Evolutionary conservation across 2,797 vertebrate species (phyloP).

Genomic region (Myoxocephalus aenaeus): DNA sequence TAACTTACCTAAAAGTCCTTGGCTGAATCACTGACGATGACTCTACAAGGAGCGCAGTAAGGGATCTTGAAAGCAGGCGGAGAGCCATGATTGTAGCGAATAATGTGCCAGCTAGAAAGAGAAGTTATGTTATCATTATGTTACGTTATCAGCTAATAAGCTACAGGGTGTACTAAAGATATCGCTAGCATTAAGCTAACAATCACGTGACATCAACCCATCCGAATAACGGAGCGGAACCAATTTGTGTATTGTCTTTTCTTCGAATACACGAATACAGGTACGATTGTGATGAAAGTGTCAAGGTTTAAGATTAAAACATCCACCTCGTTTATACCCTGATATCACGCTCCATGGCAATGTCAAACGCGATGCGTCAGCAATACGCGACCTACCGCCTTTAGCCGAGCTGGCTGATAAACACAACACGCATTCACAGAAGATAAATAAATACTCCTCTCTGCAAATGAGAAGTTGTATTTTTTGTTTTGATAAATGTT

Average conservation of each 20-base stretch:
- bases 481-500: not conserved
- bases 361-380: constrained; percentile 72
- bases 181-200: not conserved
- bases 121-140: not conserved
- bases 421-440: not conserved
- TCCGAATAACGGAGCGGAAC: not conserved
- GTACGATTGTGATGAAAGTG: accelerated
- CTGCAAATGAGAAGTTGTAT: accelerated
- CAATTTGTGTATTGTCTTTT: accelerated
- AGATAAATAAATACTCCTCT: not conserved
- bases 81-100: constrained; percentile 64
- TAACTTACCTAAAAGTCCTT: constrained; percentile 80
- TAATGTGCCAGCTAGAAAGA: constrained; percentile 25
- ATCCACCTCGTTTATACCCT: constrained; percentile 32
- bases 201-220: not conserved
- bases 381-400: constrained; percentile 49
- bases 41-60: constrained; percentile 55
- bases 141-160: constrained; percentile 41
- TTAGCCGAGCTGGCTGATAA: not conserved
- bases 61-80: constrained; percentile 48
- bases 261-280: not conserved
- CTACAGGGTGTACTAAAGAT: constrained; percentile 6
- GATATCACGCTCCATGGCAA: constrained; percentile 59
- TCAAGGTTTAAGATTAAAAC: not conserved
- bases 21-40: constrained; percentile 47